These are phyloP conservation scores for Eolophus roseicapilla DNA, from an alignment of 2,113 vertebrate species.

Conservation along the genomic window DNA sequence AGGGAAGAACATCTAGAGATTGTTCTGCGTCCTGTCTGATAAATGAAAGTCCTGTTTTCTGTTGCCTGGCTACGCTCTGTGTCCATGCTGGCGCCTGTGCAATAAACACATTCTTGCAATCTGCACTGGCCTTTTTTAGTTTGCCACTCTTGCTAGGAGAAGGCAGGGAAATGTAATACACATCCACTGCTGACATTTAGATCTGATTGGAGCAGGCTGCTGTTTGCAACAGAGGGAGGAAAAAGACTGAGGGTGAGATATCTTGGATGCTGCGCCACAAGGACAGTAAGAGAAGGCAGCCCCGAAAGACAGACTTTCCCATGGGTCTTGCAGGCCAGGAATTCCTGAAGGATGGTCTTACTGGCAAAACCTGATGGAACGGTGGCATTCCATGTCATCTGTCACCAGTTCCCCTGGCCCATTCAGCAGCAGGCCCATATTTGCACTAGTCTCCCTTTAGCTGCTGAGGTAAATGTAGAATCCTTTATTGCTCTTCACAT, in stretches of 20 bases:
- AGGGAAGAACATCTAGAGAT: not conserved
- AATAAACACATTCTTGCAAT: constrained; percentile 9
- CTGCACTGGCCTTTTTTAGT: not conserved
- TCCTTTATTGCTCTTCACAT: not conserved
- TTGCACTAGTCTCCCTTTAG: not conserved
- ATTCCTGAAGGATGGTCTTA: not conserved
- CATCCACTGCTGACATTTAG: not conserved
- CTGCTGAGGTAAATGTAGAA: not conserved
- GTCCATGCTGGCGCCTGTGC: not conserved
- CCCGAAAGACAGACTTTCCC: not conserved
- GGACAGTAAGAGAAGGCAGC: not conserved
- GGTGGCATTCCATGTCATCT: not conserved
- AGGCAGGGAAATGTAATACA: not conserved
- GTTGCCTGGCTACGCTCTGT: not conserved
- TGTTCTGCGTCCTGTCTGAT: not conserved
- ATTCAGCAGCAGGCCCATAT: not conserved
- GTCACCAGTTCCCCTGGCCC: not conserved
- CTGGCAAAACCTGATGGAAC: not conserved
- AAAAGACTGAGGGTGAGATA: not conserved
- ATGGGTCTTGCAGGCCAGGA: accelerated
- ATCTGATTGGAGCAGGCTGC: not conserved
- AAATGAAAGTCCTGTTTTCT: not conserved
- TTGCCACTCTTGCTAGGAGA: not conserved
- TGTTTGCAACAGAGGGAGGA: not conserved
- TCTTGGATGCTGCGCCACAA: not conserved